A percentile compares a stretch with the other conserved stretches of the same genome.
These are phyloP conservation scores for Drosophila helvetica DNA, from an alignment of 2,888 invertebrate genomes.

Conservation along the genomic window DNA sequence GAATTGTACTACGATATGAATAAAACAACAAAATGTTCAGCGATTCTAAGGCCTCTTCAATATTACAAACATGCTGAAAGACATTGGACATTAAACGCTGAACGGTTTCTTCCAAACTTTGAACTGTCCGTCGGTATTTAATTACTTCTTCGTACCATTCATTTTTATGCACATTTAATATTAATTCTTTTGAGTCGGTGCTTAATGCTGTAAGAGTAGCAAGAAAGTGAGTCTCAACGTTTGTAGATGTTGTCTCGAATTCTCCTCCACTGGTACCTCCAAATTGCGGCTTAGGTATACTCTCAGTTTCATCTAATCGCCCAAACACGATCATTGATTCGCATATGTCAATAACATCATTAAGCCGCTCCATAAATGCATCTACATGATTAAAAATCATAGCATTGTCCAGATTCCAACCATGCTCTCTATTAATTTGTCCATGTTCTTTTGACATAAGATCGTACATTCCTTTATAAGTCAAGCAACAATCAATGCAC, in stretches of 20 bases:
- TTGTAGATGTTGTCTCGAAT: slow-evolving; percentile 88
- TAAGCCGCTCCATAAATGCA: slow-evolving; percentile 92
- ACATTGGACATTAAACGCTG: slow-evolving; percentile 92
- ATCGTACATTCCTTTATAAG: slow-evolving; percentile 88
- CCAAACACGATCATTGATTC: slow-evolving; percentile 95
- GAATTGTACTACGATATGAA: slow-evolving; percentile 89
- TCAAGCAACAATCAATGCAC: slow-evolving; percentile 90
- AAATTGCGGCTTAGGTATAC: slow-evolving; percentile 89
- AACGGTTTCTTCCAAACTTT: slow-evolving; percentile 88
- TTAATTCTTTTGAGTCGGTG: slow-evolving; percentile 86
- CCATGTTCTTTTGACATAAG: slow-evolving; percentile 85
- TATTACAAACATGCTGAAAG: slow-evolving; percentile 90
- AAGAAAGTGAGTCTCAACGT: slow-evolving; percentile 90
- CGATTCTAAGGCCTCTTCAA: slow-evolving; percentile 91
- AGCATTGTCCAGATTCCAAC: slow-evolving; percentile 90
- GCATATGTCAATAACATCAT: slow-evolving; percentile 93
- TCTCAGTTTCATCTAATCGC: slow-evolving; percentile 89
- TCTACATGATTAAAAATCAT: slow-evolving; percentile 94
- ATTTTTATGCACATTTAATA: slow-evolving; percentile 90
- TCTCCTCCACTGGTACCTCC: slow-evolving; percentile 89
- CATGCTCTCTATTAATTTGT: slow-evolving; percentile 38
- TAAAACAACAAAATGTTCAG: slow-evolving; percentile 91
- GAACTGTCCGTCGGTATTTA: slow-evolving; percentile 84
- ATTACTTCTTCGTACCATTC: slow-evolving; percentile 86
- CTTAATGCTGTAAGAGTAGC: slow-evolving; percentile 87